These are phyloP conservation scores for Trididemnum nubilum DNA, from an alignment of 23 tunicate genomes.

Conservation along the genomic window DNA sequence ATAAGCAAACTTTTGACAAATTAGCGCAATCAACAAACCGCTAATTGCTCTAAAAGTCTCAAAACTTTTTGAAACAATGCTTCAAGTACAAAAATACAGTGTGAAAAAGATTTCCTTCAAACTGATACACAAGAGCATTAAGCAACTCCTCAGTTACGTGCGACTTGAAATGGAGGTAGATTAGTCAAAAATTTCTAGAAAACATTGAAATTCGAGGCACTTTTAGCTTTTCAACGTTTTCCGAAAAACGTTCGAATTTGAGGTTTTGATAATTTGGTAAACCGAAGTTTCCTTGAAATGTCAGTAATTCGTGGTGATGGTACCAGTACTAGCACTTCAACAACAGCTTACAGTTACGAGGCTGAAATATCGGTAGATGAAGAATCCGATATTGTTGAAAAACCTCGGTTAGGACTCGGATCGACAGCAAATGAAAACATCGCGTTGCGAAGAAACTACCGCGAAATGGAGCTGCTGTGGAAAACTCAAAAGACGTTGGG, in stretches of 20 bases:
- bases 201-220: no score
- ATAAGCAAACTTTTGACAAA: background rate
- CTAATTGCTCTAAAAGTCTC: background rate
- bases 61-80: background rate
- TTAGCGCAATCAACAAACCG: background rate
- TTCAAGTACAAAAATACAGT: background rate
- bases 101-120: background rate
- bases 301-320: slow-evolving; percentile 2
- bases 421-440: slow-evolving; percentile 88
- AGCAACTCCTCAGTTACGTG: no score
- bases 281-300: no score
- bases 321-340: slow-evolving; percentile 19
- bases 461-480: slow-evolving; percentile 73
- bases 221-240: no score
- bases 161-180: no score
- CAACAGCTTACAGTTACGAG: slow-evolving; percentile 30
- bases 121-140: no score
- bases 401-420: slow-evolving; percentile 83
- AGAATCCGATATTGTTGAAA: slow-evolving; percentile 27
- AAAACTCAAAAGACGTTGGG: slow-evolving; percentile 74
- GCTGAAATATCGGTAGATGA: slow-evolving; percentile 30
- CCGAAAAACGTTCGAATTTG: no score
- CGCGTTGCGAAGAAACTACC: slow-evolving; percentile 65
- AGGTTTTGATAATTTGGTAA: no score
- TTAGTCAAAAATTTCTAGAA: no score